Percentiles rank a stretch among this genome's conserved stretches.
Evolutionary conservation across 2,113 vertebrate genomes (phyloP).

Genomic region (Thermophis baileyi): DNA sequence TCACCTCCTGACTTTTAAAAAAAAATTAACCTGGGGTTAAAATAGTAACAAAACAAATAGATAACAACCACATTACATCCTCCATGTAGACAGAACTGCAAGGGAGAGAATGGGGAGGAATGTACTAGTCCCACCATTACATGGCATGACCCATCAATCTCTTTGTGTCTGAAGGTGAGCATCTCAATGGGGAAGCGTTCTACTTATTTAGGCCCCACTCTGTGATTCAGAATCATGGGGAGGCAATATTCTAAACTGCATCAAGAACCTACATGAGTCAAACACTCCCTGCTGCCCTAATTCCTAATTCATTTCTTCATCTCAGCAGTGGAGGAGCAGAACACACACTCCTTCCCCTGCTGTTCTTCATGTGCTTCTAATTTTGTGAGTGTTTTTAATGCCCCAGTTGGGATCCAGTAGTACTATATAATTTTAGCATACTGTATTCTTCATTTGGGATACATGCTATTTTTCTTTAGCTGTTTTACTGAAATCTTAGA

Average conservation of each 20-base stretch:
- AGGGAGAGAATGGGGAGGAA: neutral
- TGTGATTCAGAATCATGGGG: neutral
- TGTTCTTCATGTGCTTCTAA: neutral
- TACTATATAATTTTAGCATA: neutral
- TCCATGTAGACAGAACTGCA: neutral
- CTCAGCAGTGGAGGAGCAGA: neutral
- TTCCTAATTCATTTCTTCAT: neutral
- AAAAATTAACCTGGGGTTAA: neutral
- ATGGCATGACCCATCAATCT: neutral
- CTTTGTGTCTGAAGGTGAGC: neutral
- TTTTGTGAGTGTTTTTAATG: neutral
- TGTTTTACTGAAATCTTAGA: neutral
- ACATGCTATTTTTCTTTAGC: neutral
- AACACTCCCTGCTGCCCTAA: neutral
- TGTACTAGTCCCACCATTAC: neutral
- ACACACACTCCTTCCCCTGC: neutral
- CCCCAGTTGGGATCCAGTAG: neutral
- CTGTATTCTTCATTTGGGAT: neutral
- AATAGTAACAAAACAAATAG: neutral
- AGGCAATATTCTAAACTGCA: neutral
- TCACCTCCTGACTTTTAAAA: neutral
- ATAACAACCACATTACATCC: neutral
- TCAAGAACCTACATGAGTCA: neutral
- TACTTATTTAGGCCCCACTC: neutral
- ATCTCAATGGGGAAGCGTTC: neutral